Evolutionary conservation across 2,888 invertebrate species (phyloP), one percentile per base, ranked within the genome.

Genomic region (Drosophila ustulata): DNA sequence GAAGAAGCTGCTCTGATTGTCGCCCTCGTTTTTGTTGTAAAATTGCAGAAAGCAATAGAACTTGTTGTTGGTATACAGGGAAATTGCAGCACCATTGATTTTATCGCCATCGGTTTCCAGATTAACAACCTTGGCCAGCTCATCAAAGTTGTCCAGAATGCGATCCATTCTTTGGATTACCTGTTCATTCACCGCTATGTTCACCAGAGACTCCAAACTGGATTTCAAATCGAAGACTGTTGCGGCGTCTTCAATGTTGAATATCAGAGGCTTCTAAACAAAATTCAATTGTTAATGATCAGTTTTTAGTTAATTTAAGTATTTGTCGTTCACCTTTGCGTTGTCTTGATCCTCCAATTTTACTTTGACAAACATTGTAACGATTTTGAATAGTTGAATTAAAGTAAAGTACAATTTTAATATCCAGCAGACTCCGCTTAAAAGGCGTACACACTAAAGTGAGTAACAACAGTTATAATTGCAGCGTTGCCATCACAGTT

Each of bases 21-120:
- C 69, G 0, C 62, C 63, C 43, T 80, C 69, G 5, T 41, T 37
- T 0, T 56, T 47, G 7, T 49, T 70, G 25, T 82, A 79, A 2
- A 80, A 64, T 25, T 80, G 75, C 9, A 80, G 18, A 11, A 79
- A 75, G 23, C 72, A 75, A 0, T 51, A 52, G 30, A 81, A 78
- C 7, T 66, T 32, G 0, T 66, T 18, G 3, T 28, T 43, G 2
- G 9, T 52, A 13, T 72, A 67, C 7, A 82, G 39, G 3, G 72
- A 78, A 51, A 79, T 63, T 0, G 82, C 75, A 1, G 64, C 41
- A 6, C 75, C 79, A 37, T 79, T 65, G 4, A 71, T 64, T 13
- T 66, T 65, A 4, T 49, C 39, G 4, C 37, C 52, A 9, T 32
- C 32, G 30, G 18, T 37, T 9, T 73, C 51, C 5, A 34, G 28